Evolutionary conservation across 2,113 vertebrate species (phyloP), one percentile per base, ranked within the genome.

Genomic region (Menidia beryllina): DNA sequence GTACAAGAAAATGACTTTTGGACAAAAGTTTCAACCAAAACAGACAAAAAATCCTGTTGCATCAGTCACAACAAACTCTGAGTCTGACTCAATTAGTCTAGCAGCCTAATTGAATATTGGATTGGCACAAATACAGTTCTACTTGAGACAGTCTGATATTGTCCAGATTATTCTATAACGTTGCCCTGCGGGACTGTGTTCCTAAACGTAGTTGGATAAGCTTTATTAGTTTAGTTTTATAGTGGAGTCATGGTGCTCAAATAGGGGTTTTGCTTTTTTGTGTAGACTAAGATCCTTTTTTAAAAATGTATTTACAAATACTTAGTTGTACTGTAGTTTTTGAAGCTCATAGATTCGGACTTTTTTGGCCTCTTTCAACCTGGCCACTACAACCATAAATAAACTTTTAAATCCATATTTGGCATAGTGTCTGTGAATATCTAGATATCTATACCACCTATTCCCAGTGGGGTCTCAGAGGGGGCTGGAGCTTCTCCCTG

Each of bases 61-160:
- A 48, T 48, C 47, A 34, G 25, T 3, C 14, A 30, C 6, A 24
- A 19, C 25, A 19, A 24, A 5, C 30, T 34, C 30, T 34, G 7
- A 34, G 10, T 34, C 30, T 34, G 30, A 34, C 7, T 5, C 30
- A 34, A 10, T 34, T 34, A 34, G 30, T 10, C 30, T 34, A 5
- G 30, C 24, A 43, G 25, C 27, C 4, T 13, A 43, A 66, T 66
- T 38, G 15, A 66, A 66, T 43, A 53, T 43, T 52, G 34, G 36
- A 54, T 53, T 43, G 53, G 21, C 23, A 61, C 24, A 49, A 43
- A 21, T 66, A 41, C 20, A 66, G 36, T 9, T 43, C 63, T 41
- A 27, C n/a, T 26, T 53, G 20, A 27, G 38, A 43, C 41, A 53
- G 19, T 19, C 19, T 27, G 20, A 36, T 43, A 66, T 53, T 41